Evolutionary conservation across 1,140 invertebrate species (phyloP).

Genomic region (Calephelis nemesis): DNA sequence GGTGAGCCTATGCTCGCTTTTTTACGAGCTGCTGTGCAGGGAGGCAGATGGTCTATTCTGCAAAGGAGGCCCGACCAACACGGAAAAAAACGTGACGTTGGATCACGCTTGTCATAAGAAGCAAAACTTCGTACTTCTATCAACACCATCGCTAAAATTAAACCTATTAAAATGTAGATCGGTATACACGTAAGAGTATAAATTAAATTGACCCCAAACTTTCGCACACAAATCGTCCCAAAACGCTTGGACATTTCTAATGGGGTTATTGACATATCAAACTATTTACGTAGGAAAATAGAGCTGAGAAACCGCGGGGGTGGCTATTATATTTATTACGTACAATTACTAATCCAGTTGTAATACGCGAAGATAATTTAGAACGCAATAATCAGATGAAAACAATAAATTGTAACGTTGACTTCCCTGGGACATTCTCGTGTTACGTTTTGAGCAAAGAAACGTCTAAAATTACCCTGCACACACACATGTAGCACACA

Average conservation of each 20-base stretch:
- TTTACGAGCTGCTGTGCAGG: too few relatives aligned
- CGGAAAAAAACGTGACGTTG: too few relatives aligned
- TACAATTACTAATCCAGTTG: slow-evolving; percentile 33
- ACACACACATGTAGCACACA: slow-evolving; percentile 52
- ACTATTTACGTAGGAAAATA: slow-evolving; percentile 76
- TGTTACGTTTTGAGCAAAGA: slow-evolving; percentile 77
- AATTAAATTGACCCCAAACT: slow-evolving; percentile 71
- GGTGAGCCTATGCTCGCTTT: too few relatives aligned
- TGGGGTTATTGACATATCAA: slow-evolving; percentile 76
- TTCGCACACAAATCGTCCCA: slow-evolving; percentile 55
- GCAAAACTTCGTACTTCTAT: too few relatives aligned
- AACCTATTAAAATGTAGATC: slow-evolving; percentile 50
- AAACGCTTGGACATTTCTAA: slow-evolving; percentile 62
- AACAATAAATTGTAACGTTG: slow-evolving; percentile 76
- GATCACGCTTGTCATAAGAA: too few relatives aligned
- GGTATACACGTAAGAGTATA: slow-evolving; percentile 57
- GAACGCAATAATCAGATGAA: slow-evolving; percentile 69
- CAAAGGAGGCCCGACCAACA: too few relatives aligned
- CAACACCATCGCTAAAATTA: slow-evolving; percentile 40
- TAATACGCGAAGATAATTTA: slow-evolving; percentile 42
- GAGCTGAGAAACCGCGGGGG: slow-evolving; percentile 55
- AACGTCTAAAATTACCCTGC: slow-evolving; percentile 78
- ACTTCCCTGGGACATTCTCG: slow-evolving; percentile 73
- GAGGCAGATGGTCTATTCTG: too few relatives aligned
- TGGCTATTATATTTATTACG: slow-evolving; percentile 36